These are phyloP conservation scores for Latrodectus geometricus DNA, from an alignment of 1,140 invertebrate species.

Conservation along the genomic window DNA sequence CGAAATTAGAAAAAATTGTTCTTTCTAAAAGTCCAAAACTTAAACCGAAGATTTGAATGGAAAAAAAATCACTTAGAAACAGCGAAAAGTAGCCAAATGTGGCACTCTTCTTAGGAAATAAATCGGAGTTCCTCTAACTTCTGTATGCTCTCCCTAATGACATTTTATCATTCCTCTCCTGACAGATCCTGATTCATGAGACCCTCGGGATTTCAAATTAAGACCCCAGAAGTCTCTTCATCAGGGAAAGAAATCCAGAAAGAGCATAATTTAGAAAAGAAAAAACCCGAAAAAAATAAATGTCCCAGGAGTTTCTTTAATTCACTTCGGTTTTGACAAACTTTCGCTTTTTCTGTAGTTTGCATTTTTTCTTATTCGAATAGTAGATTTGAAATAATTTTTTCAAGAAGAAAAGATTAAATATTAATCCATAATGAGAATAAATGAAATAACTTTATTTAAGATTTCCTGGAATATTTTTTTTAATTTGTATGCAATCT, in stretches of 20 bases:
- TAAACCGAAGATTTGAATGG: too few species aligned
- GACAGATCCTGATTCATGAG: conserved; percentile 23
- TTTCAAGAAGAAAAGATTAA: too few species aligned
- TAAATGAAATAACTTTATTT: too few species aligned
- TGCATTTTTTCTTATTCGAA: background rate
- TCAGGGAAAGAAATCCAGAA: background rate
- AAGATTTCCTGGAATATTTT: too few species aligned
- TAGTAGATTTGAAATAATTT: too few species aligned
- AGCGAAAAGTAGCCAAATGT: background rate
- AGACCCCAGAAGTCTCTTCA: background rate
- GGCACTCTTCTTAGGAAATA: background rate
- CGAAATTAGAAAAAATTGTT: too few species aligned
- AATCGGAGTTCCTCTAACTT: background rate
- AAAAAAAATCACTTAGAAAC: too few species aligned
- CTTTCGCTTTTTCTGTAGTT: background rate
- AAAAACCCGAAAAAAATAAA: background rate
- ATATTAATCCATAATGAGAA: too few species aligned
- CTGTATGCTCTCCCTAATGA: conserved; percentile 7
- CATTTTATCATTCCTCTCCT: conserved; percentile 21
- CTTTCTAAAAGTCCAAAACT: too few species aligned
- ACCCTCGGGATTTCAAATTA: conserved; percentile 17
- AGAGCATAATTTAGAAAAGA: background rate
- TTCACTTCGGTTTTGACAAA: background rate
- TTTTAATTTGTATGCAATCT: too few species aligned
- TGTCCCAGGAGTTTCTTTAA: background rate